Base-by-base conservation (phyloP, 92 coral and sea anemone genomes). In the Nematostella vectensis region DNA sequence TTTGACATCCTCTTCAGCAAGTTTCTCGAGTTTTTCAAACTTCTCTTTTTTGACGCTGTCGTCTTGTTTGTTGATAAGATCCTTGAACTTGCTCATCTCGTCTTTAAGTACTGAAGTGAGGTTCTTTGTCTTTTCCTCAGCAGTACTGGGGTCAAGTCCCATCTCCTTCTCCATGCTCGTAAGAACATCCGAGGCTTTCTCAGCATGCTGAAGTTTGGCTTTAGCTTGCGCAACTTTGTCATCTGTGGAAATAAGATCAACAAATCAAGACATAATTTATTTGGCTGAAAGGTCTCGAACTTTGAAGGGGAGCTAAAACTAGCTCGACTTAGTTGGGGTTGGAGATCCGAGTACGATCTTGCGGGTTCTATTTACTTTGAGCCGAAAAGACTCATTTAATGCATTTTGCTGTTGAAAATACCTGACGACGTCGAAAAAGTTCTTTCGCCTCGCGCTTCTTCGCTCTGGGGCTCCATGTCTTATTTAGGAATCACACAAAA, bases 111-210 rank as follows among this genome's bases (percentile, higher is more conserved):
- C 66, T 3, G 65, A 61, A 19, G 80, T 83, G 8, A 85, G 76
- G 44, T 85, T 74, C n/a, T 64, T 54, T 16, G 95, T 85, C 30
- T 85, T 78, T 1, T 57, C 56, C 30, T 83, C 88, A 37, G 83
- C 71, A 16, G 54, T 53, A 9, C 66, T 17, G 0, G 88, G 95
- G 59, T 76, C 72, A 1, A 75, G 64, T 30, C 80, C 87, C 29
- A 85, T 81, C 33, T 75, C 78, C 23, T 60, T 64, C 58, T 85
- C 95, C 22, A 85, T 81, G 52, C 60, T 67, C 0, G 78, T 81
- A 21, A 85, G 72, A 0, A 85, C 95, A 40, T 85, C 62, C 2
- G 95, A 88, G 0, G 95, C 95, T 27, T 60, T 73, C 20, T 58
- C 51, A 2, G 87, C 88, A 6, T 75, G 63, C 12, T 71, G 56